A percentile compares a stretch with the other conserved stretches of the same genome.
phyloP scores from a whole-genome alignment of 2,888 invertebrate species.

The Noctua janthe region DNA sequence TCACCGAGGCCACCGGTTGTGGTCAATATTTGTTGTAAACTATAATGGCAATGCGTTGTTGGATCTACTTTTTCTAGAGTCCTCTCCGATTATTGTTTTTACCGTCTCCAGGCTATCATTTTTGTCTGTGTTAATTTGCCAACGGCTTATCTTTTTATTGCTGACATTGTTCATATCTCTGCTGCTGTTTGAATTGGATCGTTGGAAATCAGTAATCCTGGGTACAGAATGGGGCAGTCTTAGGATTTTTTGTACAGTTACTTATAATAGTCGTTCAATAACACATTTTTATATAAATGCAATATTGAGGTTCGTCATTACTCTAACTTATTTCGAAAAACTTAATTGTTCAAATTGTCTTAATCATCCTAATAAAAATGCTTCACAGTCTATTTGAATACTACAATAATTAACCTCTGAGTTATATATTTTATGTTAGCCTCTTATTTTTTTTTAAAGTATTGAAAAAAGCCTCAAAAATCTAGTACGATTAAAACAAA shows the following conservation, averaged over 20 bases:
- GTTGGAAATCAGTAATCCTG: slow-evolving; percentile 79
- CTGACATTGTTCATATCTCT: slow-evolving; percentile 67
- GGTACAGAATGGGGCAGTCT: slow-evolving; percentile 67
- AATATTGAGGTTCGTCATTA: slow-evolving; percentile 20
- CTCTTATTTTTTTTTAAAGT: not conserved
- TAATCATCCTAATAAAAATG: slow-evolving; percentile 2
- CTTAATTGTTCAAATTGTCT: not conserved
- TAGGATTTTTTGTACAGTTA: slow-evolving; percentile 21
- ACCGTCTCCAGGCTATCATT: slow-evolving; percentile 78
- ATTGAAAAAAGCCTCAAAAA: not conserved
- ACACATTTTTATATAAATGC: slow-evolving; percentile 17
- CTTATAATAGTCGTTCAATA: too few relatives aligned
- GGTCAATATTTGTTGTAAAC: not conserved
- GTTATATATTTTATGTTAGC: not conserved
- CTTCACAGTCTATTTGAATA: slow-evolving; percentile 15
- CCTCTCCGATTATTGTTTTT: slow-evolving; percentile 70
- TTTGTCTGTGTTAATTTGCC: slow-evolving; percentile 62
- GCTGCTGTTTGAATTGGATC: slow-evolving; percentile 61
- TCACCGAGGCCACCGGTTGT: slow-evolving; percentile 3
- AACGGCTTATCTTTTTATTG: slow-evolving; percentile 63
- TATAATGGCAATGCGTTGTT: slow-evolving; percentile 14
- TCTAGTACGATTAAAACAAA: not conserved
- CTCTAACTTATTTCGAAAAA: slow-evolving; percentile 1
- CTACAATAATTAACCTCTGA: not conserved
- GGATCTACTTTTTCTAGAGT: slow-evolving; percentile 55